Conservation (phyloP, 1,140 invertebrate species). For the Harlomillsia oculata region DNA sequence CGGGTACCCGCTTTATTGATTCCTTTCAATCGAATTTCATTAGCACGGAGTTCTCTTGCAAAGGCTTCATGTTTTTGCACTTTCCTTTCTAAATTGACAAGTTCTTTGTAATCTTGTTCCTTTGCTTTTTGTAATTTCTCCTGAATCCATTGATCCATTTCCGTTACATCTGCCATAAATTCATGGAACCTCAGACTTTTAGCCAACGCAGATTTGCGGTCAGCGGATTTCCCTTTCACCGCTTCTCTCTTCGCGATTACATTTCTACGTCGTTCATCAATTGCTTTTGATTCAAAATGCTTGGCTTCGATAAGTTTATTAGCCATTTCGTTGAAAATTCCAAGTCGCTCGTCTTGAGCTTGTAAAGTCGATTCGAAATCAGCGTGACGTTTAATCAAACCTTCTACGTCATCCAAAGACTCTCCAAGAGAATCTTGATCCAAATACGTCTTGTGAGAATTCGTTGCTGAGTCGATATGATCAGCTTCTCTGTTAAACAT, state of each 20-base stretch:
- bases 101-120: constrained; percentile 85
- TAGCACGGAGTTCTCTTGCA: constrained; percentile 83
- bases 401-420: constrained; percentile 88
- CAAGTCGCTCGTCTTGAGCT: constrained; percentile 86
- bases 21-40: constrained; percentile 73
- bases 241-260: constrained; percentile 59
- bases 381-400: constrained; percentile 82
- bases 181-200: constrained; percentile 72
- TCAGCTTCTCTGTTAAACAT: constrained; percentile 93
- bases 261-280: constrained; percentile 61
- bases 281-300: constrained; percentile 77
- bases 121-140: constrained; percentile 84
- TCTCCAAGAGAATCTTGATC: constrained; percentile 78
- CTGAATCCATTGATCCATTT: constrained; percentile 75
- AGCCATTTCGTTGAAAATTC: constrained; percentile 74
- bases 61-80: constrained; percentile 97
- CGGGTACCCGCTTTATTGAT: constrained; percentile 67
- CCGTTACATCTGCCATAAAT: constrained; percentile 80
- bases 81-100: constrained; percentile 83
- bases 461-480: constrained; percentile 89
- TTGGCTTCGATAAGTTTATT: constrained; percentile 68
- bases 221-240: constrained; percentile 64
- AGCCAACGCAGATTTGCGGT: constrained; percentile 58
- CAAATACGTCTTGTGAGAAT: constrained; percentile 85
- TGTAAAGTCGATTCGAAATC: constrained; percentile 88